phyloP scores from a whole-genome alignment of 2,797 vertebrate genomes.

The Botia almorhae region DNA sequence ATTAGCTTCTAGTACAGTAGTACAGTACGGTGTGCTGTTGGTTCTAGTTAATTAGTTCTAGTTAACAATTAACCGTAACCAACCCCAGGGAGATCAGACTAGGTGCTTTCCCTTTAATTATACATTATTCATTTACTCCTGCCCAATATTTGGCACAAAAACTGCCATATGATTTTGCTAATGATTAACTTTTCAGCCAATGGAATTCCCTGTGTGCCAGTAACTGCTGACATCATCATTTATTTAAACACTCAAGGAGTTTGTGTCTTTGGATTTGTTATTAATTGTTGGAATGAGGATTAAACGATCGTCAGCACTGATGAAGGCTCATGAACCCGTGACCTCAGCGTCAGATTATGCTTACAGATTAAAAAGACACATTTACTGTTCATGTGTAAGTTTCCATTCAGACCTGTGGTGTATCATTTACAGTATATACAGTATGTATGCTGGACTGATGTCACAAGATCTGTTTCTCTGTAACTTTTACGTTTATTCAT shows the following conservation, averaged over 20 bases:
- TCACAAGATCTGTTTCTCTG: no score
- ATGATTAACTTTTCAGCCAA: conserved; percentile 38
- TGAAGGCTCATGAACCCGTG: not conserved
- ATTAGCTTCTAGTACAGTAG: not conserved
- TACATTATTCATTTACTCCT: conserved; percentile 14
- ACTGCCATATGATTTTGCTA: conserved; percentile 29
- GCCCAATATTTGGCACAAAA: not conserved
- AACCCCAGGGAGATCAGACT: not conserved
- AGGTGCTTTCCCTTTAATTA: conserved; percentile 5
- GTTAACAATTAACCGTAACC: conserved; percentile 35
- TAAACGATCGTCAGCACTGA: not conserved
- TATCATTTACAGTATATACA: no score
- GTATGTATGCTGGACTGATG: no score
- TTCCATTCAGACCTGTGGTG: no score
- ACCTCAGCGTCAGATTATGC: not conserved
- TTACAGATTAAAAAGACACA: not conserved
- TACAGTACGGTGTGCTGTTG: not conserved
- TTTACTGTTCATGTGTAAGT: not conserved
- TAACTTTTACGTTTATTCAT: no score
- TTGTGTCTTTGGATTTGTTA: not conserved
- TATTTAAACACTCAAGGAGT: conserved; percentile 10
- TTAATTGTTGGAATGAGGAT: conserved; percentile 27
- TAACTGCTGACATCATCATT: conserved; percentile 31
- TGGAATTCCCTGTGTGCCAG: not conserved
- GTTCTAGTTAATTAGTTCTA: not conserved